These are phyloP conservation scores for Clepsis dumicolana DNA, from an alignment of 2,888 invertebrate species.

Conservation along the genomic window DNA sequence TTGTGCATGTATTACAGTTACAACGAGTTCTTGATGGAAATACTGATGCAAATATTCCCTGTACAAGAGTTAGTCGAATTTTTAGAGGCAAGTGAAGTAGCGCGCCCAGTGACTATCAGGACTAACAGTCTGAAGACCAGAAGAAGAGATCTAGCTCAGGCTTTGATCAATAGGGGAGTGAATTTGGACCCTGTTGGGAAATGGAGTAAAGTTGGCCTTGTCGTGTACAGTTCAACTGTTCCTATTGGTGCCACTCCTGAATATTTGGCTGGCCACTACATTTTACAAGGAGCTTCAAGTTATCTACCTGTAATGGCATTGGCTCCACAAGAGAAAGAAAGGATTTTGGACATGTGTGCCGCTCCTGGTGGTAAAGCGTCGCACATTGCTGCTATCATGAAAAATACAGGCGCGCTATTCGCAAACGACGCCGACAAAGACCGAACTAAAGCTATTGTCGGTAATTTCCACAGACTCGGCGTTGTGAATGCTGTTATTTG, in stretches of 20 bases:
- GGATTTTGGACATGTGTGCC: slow-evolving; percentile 98
- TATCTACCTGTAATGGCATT: slow-evolving; percentile 99
- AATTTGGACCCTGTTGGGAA: slow-evolving; percentile 99
- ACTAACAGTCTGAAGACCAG: slow-evolving; percentile 98
- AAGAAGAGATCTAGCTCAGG: slow-evolving; percentile 96
- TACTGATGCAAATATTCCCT: slow-evolving; percentile 95
- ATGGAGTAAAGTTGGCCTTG: slow-evolving; percentile 99
- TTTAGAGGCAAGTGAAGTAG: slow-evolving; percentile 98
- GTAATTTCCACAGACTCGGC: slow-evolving; percentile 98
- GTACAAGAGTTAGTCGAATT: slow-evolving; percentile 95
- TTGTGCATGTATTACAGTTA: slow-evolving; percentile 98
- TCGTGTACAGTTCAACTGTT: slow-evolving; percentile 98
- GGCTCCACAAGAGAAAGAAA: slow-evolving; percentile 98
- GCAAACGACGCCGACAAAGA: slow-evolving; percentile 98
- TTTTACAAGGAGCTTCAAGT: slow-evolving; percentile 98
- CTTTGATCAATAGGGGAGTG: slow-evolving; percentile 97
- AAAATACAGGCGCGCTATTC: slow-evolving; percentile 98
- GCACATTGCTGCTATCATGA: slow-evolving; percentile 99
- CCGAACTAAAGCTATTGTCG: slow-evolving; percentile 95
- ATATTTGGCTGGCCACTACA: slow-evolving; percentile 99
- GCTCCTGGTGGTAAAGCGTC: slow-evolving; percentile 99
- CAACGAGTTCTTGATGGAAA: slow-evolving; percentile 97
- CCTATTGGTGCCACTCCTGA: slow-evolving; percentile 99
- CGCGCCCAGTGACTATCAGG: slow-evolving; percentile 97
- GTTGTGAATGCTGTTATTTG: slow-evolving; percentile 97